Base-by-base conservation (phyloP, 2,888 invertebrate genomes). In the Ceriagrion tenellum region DNA sequence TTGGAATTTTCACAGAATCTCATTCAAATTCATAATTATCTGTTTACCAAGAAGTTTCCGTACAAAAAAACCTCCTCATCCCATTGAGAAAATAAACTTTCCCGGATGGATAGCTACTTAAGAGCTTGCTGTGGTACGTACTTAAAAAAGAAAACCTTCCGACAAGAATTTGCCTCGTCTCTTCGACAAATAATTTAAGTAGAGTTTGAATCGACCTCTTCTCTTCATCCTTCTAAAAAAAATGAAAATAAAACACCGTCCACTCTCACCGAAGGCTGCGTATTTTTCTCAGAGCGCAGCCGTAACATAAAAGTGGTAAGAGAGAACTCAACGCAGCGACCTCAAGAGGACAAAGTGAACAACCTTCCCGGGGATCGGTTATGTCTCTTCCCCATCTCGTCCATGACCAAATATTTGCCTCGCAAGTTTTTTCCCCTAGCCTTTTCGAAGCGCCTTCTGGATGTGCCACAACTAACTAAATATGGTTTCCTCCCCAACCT, bases 321-420 rank as follows among this genome's bases (percentile, higher is more conserved):
- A 69, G 69, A 69, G 69, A 69, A 69, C 30, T 30, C 81, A 35
- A n/a, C 69, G n/a, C 26, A 47, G 47, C 47, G 59, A 69, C 10
- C n/a, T 81, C 30, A 12, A 3, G 35, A 13, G n/a, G 35, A 81
- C 81, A 8, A 26, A 81, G 35, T 30, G 26, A 81, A 81, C 8
- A 81, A 35, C 30, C 26, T 90, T 90, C 59, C 91, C 63, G 23
- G 20, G n/a, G 63, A 91, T 91, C 40, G 63, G 63, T 69, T 91
- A 26, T 91, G 63, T 69, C 63, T 63, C 91, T 20, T 59, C 35
- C 91, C 47, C 18, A 23, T 30, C 35, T 26, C 20, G 40, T 30
- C 59, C 91, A 63, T 91, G 56, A 30, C 30, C 91, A 91, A 91
- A 91, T 91, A 91, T 91, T 91, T 91, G 91, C 63, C 63, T 26